Evolutionary conservation across 2,797 vertebrate species (phyloP).

Genomic region (Schizopygopsis malacanthus): DNA sequence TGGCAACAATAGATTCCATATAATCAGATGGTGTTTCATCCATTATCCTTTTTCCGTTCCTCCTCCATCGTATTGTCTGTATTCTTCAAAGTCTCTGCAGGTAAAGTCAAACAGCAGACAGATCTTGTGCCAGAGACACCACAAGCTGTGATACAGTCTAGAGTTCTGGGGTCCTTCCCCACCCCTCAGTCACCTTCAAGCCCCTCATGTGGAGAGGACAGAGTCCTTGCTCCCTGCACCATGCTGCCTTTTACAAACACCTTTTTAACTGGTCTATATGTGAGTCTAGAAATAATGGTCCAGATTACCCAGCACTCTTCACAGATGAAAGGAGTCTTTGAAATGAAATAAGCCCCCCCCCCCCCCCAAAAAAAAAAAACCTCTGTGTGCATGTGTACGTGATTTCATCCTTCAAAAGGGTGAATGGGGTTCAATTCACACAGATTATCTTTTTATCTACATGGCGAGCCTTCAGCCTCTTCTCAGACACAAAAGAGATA

Average conservation of each 20-base stretch:
- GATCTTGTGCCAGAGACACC: conserved; percentile 21
- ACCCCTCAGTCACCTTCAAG: conserved; percentile 30
- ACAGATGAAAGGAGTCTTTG: conserved; percentile 60
- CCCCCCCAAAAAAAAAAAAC: too few species aligned
- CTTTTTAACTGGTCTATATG: conserved; percentile 37
- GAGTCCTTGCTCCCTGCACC: conserved; percentile 21
- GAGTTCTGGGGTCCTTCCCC: conserved; percentile 36
- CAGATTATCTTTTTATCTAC: conserved; percentile 49
- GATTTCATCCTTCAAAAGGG: conserved; percentile 44
- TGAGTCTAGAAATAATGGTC: conserved; percentile 31
- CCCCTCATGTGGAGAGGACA: conserved; percentile 42
- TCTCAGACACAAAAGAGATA: conserved; percentile 45
- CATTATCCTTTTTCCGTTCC: conserved; percentile 23
- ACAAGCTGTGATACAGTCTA: conserved; percentile 21
- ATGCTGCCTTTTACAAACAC: conserved; percentile 48
- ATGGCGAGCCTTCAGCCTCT: conserved; percentile 17
- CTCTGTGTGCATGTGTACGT: conserved; percentile 15
- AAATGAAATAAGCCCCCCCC: conserved; percentile 54
- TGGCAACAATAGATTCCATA: conserved; percentile 25
- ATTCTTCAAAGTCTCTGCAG: conserved; percentile 49
- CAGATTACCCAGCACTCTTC: conserved; percentile 36
- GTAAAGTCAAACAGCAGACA: conserved; percentile 39
- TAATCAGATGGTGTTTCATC: conserved; percentile 15
- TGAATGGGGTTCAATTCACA: conserved; percentile 37
- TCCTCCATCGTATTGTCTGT: not conserved